Evolutionary conservation across 2,888 invertebrate species (phyloP).

Genomic region (Villa cingulata): DNA sequence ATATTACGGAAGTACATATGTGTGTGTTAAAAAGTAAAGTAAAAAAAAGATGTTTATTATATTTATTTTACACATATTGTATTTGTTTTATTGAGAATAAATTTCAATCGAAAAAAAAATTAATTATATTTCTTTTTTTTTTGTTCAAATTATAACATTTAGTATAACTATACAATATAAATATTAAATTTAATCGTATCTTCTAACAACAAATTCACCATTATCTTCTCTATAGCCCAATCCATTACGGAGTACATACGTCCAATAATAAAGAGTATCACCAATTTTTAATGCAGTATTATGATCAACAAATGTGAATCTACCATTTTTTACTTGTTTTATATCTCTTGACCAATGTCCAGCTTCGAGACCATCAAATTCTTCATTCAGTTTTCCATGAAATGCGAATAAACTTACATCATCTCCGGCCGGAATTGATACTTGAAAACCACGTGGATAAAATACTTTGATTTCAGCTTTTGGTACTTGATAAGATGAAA

Average conservation of each 20-base stretch:
- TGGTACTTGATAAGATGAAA: slow-evolving; percentile 32
- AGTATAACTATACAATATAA: too few relatives aligned
- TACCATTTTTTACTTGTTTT: slow-evolving; percentile 43
- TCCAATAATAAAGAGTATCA: slow-evolving; percentile 62
- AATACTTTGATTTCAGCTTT: slow-evolving; percentile 37
- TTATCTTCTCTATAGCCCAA: slow-evolving; percentile 53
- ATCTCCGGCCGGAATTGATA: slow-evolving; percentile 42
- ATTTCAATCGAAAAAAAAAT: too few relatives aligned
- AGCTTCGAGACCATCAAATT: slow-evolving; percentile 54
- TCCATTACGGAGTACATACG: slow-evolving; percentile 55
- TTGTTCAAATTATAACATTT: too few relatives aligned
- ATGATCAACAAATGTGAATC: slow-evolving; percentile 53
- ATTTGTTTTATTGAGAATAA: too few relatives aligned
- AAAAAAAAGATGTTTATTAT: too few relatives aligned
- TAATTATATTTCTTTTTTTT: too few relatives aligned
- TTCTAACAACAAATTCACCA: slow-evolving; percentile 25
- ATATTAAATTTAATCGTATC: too few relatives aligned
- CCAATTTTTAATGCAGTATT: slow-evolving; percentile 44
- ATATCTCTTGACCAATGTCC: slow-evolving; percentile 54
- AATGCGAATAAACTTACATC: slow-evolving; percentile 62
- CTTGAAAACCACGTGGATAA: slow-evolving; percentile 39
- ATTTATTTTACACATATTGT: too few relatives aligned
- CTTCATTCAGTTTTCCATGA: slow-evolving; percentile 59
- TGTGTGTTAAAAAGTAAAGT: too few relatives aligned
- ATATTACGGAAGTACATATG: too few relatives aligned